Evolutionary conservation across 1,140 invertebrate species (phyloP).

Genomic region (Chrysopa pallens): DNA sequence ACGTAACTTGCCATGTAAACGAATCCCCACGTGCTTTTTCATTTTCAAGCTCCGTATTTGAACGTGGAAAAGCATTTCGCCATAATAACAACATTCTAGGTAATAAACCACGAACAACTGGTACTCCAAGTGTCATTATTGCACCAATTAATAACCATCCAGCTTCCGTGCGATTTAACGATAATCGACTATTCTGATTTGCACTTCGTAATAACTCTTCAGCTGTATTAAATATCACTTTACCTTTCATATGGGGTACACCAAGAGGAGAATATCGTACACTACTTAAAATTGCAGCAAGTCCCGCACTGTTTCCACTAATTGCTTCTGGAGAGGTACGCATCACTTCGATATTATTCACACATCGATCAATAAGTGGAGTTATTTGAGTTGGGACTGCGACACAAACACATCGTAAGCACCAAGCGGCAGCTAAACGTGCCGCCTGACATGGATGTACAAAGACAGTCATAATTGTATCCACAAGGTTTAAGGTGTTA

Average conservation of each 20-base stretch:
- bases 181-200: constrained; percentile 90
- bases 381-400: constrained; percentile 88
- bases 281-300: constrained; percentile 84
- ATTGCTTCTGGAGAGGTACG: constrained; percentile 87
- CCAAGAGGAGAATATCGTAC: constrained; percentile 82
- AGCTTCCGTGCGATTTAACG: constrained; percentile 85
- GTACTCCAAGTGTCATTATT: constrained; percentile 83
- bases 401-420: constrained; percentile 75
- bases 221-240: constrained; percentile 92
- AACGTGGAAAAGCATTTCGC: constrained; percentile 95
- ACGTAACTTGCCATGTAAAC: constrained; percentile 97
- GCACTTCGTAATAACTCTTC: constrained; percentile 93
- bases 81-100: constrained; percentile 89
- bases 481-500: constrained; percentile 55
- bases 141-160: constrained; percentile 95
- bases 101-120: constrained; percentile 74
- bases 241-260: constrained; percentile 90
- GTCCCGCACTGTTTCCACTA: constrained; percentile 79
- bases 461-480: constrained; percentile 53
- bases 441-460: constrained; percentile 87
- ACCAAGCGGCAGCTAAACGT: constrained; percentile 85
- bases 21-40: constrained; percentile 95
- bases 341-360: constrained; percentile 72
- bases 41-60: constrained; percentile 87
- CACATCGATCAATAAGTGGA: constrained; percentile 76